Evolutionary conservation across 2,797 vertebrate species (phyloP).

Genomic region (Eurystomus glaucurus): DNA sequence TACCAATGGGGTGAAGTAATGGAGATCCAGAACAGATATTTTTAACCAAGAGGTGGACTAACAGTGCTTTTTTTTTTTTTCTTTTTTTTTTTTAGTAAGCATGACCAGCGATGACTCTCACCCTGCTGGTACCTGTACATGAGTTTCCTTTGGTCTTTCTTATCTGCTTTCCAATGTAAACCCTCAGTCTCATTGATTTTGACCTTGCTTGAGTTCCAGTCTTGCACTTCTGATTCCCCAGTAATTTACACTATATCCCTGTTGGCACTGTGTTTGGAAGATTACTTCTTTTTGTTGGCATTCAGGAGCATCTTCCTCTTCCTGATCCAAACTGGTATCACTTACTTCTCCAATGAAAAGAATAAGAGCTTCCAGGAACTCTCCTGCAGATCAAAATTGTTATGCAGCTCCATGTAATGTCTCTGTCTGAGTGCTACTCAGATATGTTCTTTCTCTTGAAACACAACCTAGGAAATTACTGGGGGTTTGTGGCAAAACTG

Average conservation of each 20-base stretch:
- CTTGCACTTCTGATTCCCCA: conserved; percentile 43
- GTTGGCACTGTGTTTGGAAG: conserved; percentile 37
- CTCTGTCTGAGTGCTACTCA: background rate
- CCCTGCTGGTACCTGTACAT: conserved; percentile 4
- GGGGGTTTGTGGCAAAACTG: background rate
- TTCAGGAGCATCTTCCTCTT: conserved; percentile 57
- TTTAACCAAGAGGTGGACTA: background rate
- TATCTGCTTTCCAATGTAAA: conserved; percentile 57
- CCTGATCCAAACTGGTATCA: conserved; percentile 25
- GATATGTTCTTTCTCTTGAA: background rate
- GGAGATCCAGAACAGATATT: background rate
- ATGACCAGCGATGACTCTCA: background rate
- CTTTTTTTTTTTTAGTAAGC: background rate
- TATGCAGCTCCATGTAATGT: background rate
- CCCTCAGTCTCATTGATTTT: conserved; percentile 57
- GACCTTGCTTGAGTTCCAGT: conserved; percentile 52
- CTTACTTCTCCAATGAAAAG: conserved; percentile 19
- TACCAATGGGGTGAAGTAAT: background rate
- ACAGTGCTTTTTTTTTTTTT: background rate
- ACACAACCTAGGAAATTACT: background rate
- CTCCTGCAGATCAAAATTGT: conserved; percentile 18
- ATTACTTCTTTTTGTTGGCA: conserved; percentile 48
- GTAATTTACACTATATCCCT: conserved; percentile 59
- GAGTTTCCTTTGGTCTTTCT: conserved; percentile 61
- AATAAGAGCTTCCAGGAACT: background rate